Evolutionary conservation across 2,113 vertebrate species (phyloP), one percentile per base, ranked within the genome.

Genomic region (Delphinapterus leucas): DNA sequence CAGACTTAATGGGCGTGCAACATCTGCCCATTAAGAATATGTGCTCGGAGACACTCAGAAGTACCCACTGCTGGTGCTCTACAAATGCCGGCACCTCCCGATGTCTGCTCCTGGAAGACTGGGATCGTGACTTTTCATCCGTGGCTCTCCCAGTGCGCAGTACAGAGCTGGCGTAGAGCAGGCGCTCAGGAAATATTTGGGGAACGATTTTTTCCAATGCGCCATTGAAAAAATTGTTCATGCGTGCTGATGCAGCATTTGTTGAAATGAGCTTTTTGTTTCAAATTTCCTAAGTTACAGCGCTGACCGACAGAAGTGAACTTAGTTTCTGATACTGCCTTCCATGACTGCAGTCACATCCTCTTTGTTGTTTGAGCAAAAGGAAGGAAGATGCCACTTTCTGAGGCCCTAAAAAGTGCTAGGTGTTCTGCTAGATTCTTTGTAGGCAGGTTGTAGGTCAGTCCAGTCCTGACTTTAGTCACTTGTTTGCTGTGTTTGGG

Each of bases 11-110:
- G 94, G 96, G 31, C 2, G 0, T 92, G 65, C n/a, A 81, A 55
- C 93, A 90, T 92, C 87, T 96, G 92, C 74, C 63, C 74, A 81
- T 96, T 95, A 95, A 93, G 77, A 86, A 67, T 41, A 26, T 73
- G 86, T 68, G 77, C 85, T 95, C 53, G 0, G 44, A 90, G 93
- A 25, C 70, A 14, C 63, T 92, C 44, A 53, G 17, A 67, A 25
- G 58, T 88, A 76, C 53, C 76, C 13, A 3, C 25, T 3, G n/a
- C 94, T 68, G 80, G 31, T 3, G 1, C 71, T 85, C 7, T 63
- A 21, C 17, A 76, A 71, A 82, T 65, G 21, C 38, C 2, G 0
- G 8, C 6, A 49, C 76, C 44, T 77, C 33, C 4, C 4, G 2
- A 65, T 58, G 84, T 38, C 79, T 33, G n/a, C 38, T 88, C 12